Evolutionary conservation across 2,797 vertebrate genomes (phyloP).

Genomic region (Sebastes diaconus): DNA sequence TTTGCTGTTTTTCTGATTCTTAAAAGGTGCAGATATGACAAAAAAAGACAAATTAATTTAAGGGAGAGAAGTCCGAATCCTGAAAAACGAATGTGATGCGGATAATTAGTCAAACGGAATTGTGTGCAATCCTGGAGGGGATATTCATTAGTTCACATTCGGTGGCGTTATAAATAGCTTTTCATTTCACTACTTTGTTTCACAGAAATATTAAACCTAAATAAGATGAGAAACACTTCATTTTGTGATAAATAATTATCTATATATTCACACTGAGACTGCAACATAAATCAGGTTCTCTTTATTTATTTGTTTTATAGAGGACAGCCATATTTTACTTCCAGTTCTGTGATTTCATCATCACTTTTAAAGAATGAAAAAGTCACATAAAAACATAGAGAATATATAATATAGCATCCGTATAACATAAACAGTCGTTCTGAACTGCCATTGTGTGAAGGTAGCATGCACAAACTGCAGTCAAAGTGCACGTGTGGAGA

Average conservation of each 20-base stretch:
- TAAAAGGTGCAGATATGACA: not conserved
- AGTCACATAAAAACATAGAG: slow-evolving; percentile 44
- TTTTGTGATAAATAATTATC: not conserved
- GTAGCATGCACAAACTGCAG: slow-evolving; percentile 48
- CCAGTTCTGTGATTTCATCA: slow-evolving; percentile 32
- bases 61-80: not conserved
- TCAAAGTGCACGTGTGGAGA: slow-evolving; percentile 28
- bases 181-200: not conserved
- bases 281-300: slow-evolving; percentile 30
- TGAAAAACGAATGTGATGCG: not conserved
- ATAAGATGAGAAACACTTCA: not conserved
- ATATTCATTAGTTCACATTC: not conserved
- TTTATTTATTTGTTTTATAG: slow-evolving; percentile 47
- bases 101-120: not conserved
- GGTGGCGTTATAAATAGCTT: not conserved
- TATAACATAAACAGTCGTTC: slow-evolving; percentile 11
- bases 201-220: not conserved
- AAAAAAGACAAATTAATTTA: not conserved
- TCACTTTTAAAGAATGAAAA: slow-evolving; percentile 51
- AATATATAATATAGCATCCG: slow-evolving; percentile 30
- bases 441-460: slow-evolving; percentile 14
- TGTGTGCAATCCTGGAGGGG: not conserved
- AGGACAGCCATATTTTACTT: slow-evolving; percentile 37
- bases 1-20: not conserved
- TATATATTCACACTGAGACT: not conserved